phyloP scores from a whole-genome alignment of 1,140 invertebrate genomes.

The Bombus superbus region DNA sequence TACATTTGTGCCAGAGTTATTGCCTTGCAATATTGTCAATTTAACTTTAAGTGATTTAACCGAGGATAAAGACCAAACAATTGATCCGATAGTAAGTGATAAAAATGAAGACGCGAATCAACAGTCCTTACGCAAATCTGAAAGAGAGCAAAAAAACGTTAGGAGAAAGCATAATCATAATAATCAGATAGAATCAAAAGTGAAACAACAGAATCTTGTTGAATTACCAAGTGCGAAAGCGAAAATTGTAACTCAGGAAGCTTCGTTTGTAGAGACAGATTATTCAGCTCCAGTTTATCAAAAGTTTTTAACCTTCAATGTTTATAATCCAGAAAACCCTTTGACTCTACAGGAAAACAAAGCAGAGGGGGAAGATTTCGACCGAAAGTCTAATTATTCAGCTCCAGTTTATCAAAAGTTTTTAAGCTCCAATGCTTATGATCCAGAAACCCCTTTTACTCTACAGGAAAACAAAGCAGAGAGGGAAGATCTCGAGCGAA shows the following conservation, averaged over 20 bases:
- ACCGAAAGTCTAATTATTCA: not conserved
- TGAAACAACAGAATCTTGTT: not conserved
- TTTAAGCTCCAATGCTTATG: not conserved
- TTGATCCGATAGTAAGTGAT: not conserved
- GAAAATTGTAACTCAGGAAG: not conserved
- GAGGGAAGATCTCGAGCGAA: not conserved
- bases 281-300: not conserved
- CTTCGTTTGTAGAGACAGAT: not conserved
- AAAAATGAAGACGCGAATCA: not conserved
- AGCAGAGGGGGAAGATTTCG: not conserved
- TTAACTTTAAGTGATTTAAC: not conserved
- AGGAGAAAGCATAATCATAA: not conserved
- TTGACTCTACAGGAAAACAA: not conserved
- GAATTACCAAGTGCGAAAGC: not conserved
- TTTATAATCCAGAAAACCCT: not conserved
- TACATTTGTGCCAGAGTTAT: not conserved
- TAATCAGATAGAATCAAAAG: not conserved
- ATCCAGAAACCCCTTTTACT: not conserved
- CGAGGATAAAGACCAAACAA: not conserved
- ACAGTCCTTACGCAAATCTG: not conserved
- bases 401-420: not conserved
- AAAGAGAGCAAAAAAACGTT: not conserved
- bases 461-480: not conserved
- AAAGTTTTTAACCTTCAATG: not conserved
- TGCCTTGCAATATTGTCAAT: conserved; percentile 26